Percentiles rank a stretch among this genome's conserved stretches.
phyloP scores from a whole-genome alignment of 2,888 invertebrate genomes.

The Galeopsomyia nigrocyanea region DNA sequence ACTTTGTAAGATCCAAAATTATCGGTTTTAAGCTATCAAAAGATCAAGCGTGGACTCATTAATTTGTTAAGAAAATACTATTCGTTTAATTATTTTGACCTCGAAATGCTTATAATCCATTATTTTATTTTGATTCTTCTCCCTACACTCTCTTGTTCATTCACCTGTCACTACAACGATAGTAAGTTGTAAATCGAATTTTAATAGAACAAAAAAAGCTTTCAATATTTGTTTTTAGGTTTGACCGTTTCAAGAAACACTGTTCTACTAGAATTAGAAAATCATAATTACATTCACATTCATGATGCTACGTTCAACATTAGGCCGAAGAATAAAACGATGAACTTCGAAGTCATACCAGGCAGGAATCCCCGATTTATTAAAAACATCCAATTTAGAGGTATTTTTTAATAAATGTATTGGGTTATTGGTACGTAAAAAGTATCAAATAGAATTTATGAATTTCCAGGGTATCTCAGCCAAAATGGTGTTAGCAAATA shows the following conservation, averaged over 20 bases:
- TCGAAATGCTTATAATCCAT: too few species aligned
- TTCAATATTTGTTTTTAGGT: background rate
- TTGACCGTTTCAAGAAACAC: background rate
- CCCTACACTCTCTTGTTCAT: background rate
- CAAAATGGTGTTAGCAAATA: background rate
- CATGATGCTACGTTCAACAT: background rate
- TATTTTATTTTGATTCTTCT: background rate
- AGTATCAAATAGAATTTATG: background rate
- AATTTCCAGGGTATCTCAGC: background rate
- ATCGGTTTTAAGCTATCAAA: too few species aligned
- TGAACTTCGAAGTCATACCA: background rate
- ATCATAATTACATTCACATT: constrained; percentile 6
- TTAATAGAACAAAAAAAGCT: background rate
- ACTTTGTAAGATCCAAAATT: too few species aligned
- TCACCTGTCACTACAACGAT: background rate
- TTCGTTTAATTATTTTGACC: too few species aligned
- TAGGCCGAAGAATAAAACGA: background rate
- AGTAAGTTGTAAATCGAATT: background rate
- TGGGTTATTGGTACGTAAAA: too few species aligned
- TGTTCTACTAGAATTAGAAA: constrained; percentile 1
- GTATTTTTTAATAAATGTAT: background rate
- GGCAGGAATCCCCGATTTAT: background rate
- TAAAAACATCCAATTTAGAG: background rate
- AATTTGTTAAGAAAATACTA: too few species aligned
- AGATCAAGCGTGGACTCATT: too few species aligned